phyloP scores from a whole-genome alignment of 2,888 invertebrate genomes.

The Petrophora chlorosata region DNA sequence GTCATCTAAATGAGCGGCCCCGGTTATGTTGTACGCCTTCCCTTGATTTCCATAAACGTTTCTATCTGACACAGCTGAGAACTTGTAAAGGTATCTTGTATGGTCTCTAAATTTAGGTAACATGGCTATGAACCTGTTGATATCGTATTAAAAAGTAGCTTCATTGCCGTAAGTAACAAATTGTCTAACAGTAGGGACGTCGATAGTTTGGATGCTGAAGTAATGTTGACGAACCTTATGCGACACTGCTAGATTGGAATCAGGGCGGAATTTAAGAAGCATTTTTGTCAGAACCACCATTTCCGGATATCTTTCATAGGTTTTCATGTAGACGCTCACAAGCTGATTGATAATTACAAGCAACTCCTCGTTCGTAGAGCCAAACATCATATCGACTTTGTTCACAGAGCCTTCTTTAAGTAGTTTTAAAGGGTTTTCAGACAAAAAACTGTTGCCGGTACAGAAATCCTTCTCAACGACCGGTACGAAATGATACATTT shows the following conservation, averaged over 20 bases:
- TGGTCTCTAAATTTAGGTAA: constrained; percentile 27
- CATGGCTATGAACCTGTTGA: constrained; percentile 37
- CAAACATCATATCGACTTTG: constrained; percentile 85
- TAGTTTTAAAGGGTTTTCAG: constrained; percentile 32
- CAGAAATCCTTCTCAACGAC: constrained; percentile 47
- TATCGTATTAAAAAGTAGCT: constrained; percentile 37
- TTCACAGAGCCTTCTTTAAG: constrained; percentile 61
- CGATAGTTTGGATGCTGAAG: constrained; percentile 38
- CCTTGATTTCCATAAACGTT: constrained; percentile 45
- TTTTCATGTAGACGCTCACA: constrained; percentile 19
- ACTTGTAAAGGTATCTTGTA: constrained; percentile 46
- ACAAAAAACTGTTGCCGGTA: constrained; percentile 38
- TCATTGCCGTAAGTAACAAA: constrained; percentile 36
- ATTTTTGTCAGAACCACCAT: constrained; percentile 44
- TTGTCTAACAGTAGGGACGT: constrained; percentile 34
- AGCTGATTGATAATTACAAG: constrained; percentile 13
- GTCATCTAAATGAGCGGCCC: constrained; percentile 55
- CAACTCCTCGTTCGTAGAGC: constrained; percentile 86
- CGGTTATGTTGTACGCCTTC: constrained; percentile 39
- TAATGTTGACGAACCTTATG: constrained; percentile 40
- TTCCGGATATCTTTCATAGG: constrained; percentile 38
- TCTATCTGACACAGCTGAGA: constrained; percentile 47
- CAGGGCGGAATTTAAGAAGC: constrained; percentile 32
- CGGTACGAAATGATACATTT: constrained; percentile 39
- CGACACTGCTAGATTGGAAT: constrained; percentile 35